phyloP scores from a whole-genome alignment of 2,797 vertebrate genomes.

The Karalla daura region DNA sequence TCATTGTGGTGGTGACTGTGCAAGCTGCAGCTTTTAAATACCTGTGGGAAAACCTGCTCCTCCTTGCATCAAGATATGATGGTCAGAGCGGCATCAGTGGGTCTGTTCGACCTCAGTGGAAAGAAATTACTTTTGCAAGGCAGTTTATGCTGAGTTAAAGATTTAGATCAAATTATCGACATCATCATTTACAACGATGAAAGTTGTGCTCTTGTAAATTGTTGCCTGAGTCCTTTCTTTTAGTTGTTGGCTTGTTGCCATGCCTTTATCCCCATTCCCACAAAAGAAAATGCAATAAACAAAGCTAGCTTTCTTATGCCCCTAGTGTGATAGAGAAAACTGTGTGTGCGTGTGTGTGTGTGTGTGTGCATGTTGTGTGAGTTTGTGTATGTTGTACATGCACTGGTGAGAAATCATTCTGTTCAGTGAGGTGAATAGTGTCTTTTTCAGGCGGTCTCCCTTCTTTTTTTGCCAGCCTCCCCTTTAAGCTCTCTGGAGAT shows the following conservation, averaged over 20 bases:
- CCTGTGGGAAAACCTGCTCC: not conserved
- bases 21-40: constrained; percentile 6
- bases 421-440: constrained; percentile 55
- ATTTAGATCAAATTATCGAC: constrained; percentile 19
- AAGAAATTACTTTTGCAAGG: constrained; percentile 14
- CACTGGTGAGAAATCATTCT: constrained; percentile 20
- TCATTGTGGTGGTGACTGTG: not conserved
- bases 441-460: constrained; percentile 51
- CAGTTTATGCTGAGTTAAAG: constrained; percentile 20
- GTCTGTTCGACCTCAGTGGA: not conserved
- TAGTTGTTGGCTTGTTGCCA: constrained; percentile 35
- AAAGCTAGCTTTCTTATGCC: constrained; percentile 59
- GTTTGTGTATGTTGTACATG: too few species aligned
- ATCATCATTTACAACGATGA: too few species aligned
- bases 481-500: constrained; percentile 49
- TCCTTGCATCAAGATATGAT: constrained; percentile 15
- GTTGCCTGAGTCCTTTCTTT: not conserved
- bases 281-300: constrained; percentile 44
- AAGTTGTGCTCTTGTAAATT: constrained; percentile 10
- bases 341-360: constrained; percentile 34
- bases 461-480: constrained; percentile 25
- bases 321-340: constrained; percentile 32
- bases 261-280: constrained; percentile 58
- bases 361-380: too few species aligned
- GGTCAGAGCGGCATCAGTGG: constrained; percentile 12